phyloP scores from a whole-genome alignment of 1,140 invertebrate genomes.

The Watersipora subatra region DNA sequence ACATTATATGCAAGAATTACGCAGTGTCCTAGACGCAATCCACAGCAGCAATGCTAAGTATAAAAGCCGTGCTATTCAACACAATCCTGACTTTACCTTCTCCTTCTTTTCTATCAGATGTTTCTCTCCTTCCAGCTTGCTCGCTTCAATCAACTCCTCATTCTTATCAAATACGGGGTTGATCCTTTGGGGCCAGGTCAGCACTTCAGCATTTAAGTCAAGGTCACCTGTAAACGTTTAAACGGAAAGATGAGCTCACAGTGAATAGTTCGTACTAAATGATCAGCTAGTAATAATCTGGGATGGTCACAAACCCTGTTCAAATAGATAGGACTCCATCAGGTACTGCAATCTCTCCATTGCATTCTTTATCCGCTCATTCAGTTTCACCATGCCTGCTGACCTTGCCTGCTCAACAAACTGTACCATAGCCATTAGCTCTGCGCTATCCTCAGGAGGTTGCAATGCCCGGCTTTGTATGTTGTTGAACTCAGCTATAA shows the following conservation, averaged over 20 bases:
- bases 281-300: too few relatives aligned
- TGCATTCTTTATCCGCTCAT: constrained; percentile 23
- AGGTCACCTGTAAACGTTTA: constrained; percentile 35
- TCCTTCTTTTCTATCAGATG: constrained; percentile 52
- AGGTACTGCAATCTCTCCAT: background rate
- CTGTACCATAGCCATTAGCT: constrained; percentile 32
- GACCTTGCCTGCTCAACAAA: constrained; percentile 34
- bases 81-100: too few relatives aligned
- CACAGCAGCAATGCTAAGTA: too few relatives aligned
- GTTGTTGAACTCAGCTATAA: constrained; percentile 20
- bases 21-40: too few relatives aligned
- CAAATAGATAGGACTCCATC: constrained; percentile 1
- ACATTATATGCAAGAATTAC: constrained; percentile 4
- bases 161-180: constrained; percentile 37
- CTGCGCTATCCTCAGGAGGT: constrained; percentile 33
- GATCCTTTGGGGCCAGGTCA: constrained; percentile 38
- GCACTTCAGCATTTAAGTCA: constrained; percentile 32
- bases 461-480: constrained; percentile 29
- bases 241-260: too few relatives aligned
- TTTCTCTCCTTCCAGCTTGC: constrained; percentile 67
- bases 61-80: too few relatives aligned
- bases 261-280: constrained; percentile 3
- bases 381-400: constrained; percentile 29
- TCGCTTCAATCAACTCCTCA: constrained; percentile 55
- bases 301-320: too few relatives aligned